Base-by-base conservation (phyloP, 2,888 invertebrate species). In the Euphydryas editha region DNA sequence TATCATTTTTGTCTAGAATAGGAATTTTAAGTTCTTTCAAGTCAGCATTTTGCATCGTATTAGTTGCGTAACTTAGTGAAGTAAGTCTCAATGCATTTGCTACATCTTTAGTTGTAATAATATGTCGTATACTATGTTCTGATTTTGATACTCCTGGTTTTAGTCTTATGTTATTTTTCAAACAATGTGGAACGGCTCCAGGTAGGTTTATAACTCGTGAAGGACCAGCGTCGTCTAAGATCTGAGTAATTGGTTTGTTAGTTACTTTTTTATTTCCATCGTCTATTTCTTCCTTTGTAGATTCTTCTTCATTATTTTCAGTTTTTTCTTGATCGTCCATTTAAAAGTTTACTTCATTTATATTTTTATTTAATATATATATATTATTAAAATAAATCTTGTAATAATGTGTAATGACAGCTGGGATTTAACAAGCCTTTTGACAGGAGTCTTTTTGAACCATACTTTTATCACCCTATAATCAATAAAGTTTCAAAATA, bases 61-160 rank as follows among this genome's bases (percentile, higher is more conserved):
- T 65, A 15, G 81, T 72, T 10, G 78, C 81, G 39, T 86, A 86
- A 64, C 83, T 91, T 8, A 89, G 58, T 1, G 90, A 89, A 56
- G 81, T 79, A 18, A 81, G 54, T 63, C 85, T 87, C 0, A 92
- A 67, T 1, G 90, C 89, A 30, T 88, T 84, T 0, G 86, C 82
- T 18, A 89, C 84, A 70, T 92, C 90, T 78, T 86, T 83, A 13
- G 75, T 76, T 55, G 90, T 90, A 37, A 90, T 85, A 7, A 87
- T 82, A 68, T 88, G 84, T 67, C 87, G 78, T 46, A 92, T 80
- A 64, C 80, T 89, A 65, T 92, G 91, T 73, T 92, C 92, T 1
- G 92, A 92, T 80, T 90, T 92, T 0, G 92, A 92, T 51, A 87
- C 74, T 0, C 89, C 87, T 61, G 85, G 76, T 73, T 80, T 85